phyloP scores from a whole-genome alignment of 2,797 vertebrate genomes.

The Distichodus sexfasciatus region DNA sequence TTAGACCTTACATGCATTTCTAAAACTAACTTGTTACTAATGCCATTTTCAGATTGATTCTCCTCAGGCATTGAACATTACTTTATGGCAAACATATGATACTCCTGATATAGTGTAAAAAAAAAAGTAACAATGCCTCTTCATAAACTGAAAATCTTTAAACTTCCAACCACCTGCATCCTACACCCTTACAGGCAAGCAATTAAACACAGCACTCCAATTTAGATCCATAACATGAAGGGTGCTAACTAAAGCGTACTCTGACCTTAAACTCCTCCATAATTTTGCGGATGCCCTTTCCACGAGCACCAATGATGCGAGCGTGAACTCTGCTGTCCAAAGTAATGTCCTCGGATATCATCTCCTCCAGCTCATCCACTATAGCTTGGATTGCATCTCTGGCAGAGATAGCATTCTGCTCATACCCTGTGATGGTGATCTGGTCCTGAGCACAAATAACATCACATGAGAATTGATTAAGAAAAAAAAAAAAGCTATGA shows the following conservation, averaged over 20 bases:
- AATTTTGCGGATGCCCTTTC: slow-evolving; percentile 96
- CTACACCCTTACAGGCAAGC: too few relatives aligned
- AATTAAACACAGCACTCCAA: background rate
- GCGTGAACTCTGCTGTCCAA: slow-evolving; percentile 95
- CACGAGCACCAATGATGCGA: slow-evolving; percentile 93
- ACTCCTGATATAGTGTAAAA: too few relatives aligned
- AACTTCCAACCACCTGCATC: too few relatives aligned
- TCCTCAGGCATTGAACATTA: too few relatives aligned
- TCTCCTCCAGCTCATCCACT: slow-evolving; percentile 92
- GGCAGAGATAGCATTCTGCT: slow-evolving; percentile 91
- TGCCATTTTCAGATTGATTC: too few relatives aligned
- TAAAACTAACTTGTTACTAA: too few relatives aligned
- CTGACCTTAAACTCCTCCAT: slow-evolving; percentile 98
- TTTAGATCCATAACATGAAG: background rate
- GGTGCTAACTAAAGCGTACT: background rate
- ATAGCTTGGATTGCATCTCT: slow-evolving; percentile 92
- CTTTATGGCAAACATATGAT: too few relatives aligned
- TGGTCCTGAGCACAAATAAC: slow-evolving; percentile 76
- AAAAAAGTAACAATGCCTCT: too few relatives aligned
- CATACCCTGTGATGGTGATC: slow-evolving; percentile 96
- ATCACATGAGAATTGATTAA: background rate
- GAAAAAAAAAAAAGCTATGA: background rate
- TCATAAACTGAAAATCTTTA: too few relatives aligned
- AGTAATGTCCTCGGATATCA: slow-evolving; percentile 92
- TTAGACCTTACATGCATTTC: too few relatives aligned